Conservation (phyloP, 1,140 invertebrate species). For the Asobara japonica region DNA sequence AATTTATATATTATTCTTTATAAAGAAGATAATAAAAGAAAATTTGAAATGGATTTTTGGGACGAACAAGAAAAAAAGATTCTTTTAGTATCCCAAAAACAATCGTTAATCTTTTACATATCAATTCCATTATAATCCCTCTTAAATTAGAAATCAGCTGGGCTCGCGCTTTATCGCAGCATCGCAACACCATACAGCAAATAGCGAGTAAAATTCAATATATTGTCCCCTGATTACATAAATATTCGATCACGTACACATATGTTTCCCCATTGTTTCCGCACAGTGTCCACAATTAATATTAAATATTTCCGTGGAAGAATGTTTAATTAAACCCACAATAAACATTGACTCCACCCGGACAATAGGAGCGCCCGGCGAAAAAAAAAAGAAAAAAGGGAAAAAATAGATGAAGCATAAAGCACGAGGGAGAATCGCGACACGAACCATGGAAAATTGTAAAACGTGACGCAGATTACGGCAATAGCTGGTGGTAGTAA, state of each 20-base stretch:
- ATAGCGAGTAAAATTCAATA: not conserved
- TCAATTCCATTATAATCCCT: too few species aligned
- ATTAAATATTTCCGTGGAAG: not conserved
- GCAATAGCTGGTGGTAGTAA: slow-evolving; percentile 48
- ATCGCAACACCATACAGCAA: not conserved
- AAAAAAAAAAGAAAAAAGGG: too few species aligned
- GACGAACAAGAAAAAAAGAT: too few species aligned
- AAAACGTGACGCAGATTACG: slow-evolving; percentile 58
- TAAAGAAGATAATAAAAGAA: too few species aligned
- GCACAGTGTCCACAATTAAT: too few species aligned
- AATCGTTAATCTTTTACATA: too few species aligned
- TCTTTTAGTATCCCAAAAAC: too few species aligned
- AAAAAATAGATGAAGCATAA: slow-evolving; percentile 14
- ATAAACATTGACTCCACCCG: not conserved
- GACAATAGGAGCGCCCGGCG: not conserved
- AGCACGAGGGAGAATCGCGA: slow-evolving; percentile 8
- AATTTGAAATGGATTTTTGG: too few species aligned
- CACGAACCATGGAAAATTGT: slow-evolving; percentile 48
- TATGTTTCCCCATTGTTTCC: not conserved
- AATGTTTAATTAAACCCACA: not conserved
- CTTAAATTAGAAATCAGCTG: too few species aligned
- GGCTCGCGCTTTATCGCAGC: too few species aligned
- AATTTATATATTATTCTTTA: too few species aligned
- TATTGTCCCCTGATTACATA: not conserved
- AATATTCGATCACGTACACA: not conserved